phyloP scores from a whole-genome alignment of 2,888 invertebrate genomes.

The Drosophila neoperkinsi region DNA sequence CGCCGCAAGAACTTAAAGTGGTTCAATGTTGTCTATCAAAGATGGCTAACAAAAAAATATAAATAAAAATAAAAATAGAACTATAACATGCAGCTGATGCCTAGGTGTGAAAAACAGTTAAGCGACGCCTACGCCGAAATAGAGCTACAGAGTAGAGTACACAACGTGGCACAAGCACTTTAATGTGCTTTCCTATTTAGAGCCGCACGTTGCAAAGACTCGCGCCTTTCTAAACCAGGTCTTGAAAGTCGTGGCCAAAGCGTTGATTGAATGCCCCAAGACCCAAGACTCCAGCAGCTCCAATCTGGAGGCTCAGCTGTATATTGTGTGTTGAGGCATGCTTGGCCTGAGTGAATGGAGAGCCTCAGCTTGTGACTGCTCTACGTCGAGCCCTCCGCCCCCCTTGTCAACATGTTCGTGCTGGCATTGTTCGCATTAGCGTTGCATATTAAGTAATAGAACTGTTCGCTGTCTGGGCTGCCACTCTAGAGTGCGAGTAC shows the following conservation, averaged over 20 bases:
- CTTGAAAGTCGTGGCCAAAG: conserved; percentile 56
- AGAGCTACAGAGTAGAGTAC: background rate
- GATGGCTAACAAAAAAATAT: background rate
- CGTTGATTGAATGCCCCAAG: conserved; percentile 70
- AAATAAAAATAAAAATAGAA: conserved; percentile 9
- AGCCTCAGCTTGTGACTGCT: conserved; percentile 26
- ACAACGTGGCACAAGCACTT: conserved; percentile 15
- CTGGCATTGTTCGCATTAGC: conserved; percentile 76
- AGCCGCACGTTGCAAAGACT: conserved; percentile 22
- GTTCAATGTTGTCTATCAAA: conserved; percentile 37
- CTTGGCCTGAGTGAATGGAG: conserved; percentile 51
- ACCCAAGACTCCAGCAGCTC: conserved; percentile 5
- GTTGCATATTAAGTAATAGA: conserved; percentile 79
- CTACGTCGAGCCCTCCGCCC: conserved; percentile 17
- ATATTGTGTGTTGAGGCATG: conserved; percentile 26
- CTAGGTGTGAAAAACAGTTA: conserved; percentile 59
- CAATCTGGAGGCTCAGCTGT: conserved; percentile 22
- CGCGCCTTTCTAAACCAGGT: conserved; percentile 68
- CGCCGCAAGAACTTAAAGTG: conserved; percentile 34
- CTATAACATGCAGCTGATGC: conserved; percentile 14
- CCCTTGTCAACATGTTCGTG: conserved; percentile 51
- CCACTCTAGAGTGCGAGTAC: conserved; percentile 38
- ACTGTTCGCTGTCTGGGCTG: conserved; percentile 63
- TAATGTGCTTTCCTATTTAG: conserved; percentile 37
- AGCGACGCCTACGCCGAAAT: conserved; percentile 24